Evolutionary conservation across 2,888 invertebrate genomes (phyloP), one percentile per base, ranked within the genome.

Genomic region (Liodrosophila aerea): DNA sequence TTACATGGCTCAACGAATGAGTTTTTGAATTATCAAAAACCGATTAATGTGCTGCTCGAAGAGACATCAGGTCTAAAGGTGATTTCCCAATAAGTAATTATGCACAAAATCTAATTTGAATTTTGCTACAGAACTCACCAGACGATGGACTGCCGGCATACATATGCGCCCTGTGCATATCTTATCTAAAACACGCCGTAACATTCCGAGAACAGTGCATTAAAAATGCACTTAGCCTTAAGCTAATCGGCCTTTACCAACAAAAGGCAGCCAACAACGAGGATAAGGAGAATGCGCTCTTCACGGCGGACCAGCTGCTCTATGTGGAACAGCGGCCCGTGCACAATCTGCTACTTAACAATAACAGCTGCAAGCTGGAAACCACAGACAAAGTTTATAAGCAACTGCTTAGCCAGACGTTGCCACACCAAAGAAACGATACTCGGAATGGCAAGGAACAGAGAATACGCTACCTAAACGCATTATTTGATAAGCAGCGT

Each of bases 121-220:
- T n/a, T n/a, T n/a, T n/a, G n/a, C n/a, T n/a, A n/a, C 39, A 90
- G 90, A 75, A 88, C 13, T 73, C 85, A 4, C 70, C 67, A 2
- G 81, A 88, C 16, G 90, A 90, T 75, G 89, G 87, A n/a, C 65
- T 90, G 16, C 90, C 90, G 1, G 66, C 73, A 7, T 85, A 82
- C 45, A 90, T 90, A 52, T 90, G 90, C 64, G 90, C 89, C 7
- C 58, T 89, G 2, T 90, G 90, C 64, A 89, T 90, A 64, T 90
- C 90, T 7, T 90, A 90, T 69, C 64, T 90, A 9, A 90, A 90
- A 63, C 90, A 90, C 66, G 90, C 90, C 11, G 86, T 81, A 34
- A 88, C 85, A 58, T 90, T 90, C 74, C 89, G 90, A 0, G 88
- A 89, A 45, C 90, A 90, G 56, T 85, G 85, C 31, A 87, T 89